These are phyloP conservation scores for Prionailurus viverrinus DNA, from an alignment of 2,113 vertebrate species.

Conservation along the genomic window DNA sequence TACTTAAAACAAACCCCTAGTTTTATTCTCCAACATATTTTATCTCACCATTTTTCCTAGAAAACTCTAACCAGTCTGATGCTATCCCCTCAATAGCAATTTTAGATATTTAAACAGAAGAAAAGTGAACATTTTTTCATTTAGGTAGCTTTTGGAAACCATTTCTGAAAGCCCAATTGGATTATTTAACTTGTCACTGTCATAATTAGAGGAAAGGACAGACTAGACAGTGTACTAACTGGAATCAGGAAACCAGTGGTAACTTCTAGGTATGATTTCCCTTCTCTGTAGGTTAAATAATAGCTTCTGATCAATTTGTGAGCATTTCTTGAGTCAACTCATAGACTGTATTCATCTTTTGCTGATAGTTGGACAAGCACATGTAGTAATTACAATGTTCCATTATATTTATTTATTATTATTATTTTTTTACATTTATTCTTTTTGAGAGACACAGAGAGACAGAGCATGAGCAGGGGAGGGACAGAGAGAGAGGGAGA, in stretches of 20 bases:
- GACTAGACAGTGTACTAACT: neutral
- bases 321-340: neutral
- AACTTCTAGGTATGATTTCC: neutral
- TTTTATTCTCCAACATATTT: slow-evolving; percentile 35
- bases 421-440: too few species aligned
- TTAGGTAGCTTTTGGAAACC: neutral
- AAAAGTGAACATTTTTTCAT: neutral
- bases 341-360: neutral
- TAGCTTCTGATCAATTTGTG: neutral
- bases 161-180: neutral
- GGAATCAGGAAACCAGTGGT: neutral
- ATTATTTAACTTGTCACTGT: neutral
- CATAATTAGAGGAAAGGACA: neutral
- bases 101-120: neutral
- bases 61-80: neutral
- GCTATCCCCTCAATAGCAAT: neutral
- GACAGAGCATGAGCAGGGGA: too few species aligned
- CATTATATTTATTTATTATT: neutral
- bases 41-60: neutral
- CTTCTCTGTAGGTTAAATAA: neutral
- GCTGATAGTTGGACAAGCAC: neutral
- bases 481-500: too few species aligned
- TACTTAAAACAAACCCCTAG: neutral
- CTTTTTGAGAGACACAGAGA: too few species aligned
- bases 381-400: neutral